A percentile compares a stretch with the other conserved stretches of the same genome.
These are phyloP conservation scores for Campoplex capitator DNA, from an alignment of 2,888 invertebrate species.

Conservation along the genomic window DNA sequence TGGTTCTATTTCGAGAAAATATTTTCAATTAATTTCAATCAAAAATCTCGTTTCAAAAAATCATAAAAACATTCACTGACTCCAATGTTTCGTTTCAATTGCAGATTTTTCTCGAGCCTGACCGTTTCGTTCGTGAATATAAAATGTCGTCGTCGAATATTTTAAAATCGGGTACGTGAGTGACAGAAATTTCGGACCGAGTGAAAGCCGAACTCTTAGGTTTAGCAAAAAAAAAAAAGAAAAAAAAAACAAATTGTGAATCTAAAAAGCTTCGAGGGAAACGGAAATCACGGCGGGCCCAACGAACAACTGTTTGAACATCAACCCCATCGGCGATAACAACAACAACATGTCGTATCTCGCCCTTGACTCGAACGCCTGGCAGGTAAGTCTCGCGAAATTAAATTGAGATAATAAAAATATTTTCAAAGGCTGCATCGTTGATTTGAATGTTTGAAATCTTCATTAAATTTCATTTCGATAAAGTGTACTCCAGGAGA, in stretches of 20 bases:
- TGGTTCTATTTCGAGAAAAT: background rate
- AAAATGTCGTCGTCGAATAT: constrained; percentile 43
- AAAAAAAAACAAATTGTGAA: constrained; percentile 3
- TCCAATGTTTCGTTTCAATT: background rate
- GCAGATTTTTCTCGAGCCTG: constrained; percentile 14
- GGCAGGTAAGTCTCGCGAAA: constrained; percentile 83
- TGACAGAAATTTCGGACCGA: constrained; percentile 24
- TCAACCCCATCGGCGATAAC: constrained; percentile 68
- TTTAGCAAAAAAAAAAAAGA: background rate
- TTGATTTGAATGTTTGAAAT: background rate
- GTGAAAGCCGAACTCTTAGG: background rate
- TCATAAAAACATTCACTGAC: background rate
- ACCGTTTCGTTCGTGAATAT: constrained; percentile 6
- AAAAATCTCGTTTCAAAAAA: background rate
- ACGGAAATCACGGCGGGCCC: constrained; percentile 60
- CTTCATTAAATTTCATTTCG: background rate
- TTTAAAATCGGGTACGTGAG: constrained; percentile 65
- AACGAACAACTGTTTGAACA: constrained; percentile 56
- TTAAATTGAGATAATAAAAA: background rate
- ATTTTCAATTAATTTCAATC: background rate
- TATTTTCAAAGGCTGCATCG: background rate
- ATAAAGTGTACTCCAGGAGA: background rate
- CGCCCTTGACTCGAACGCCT: constrained; percentile 85
- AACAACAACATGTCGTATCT: constrained; percentile 83
- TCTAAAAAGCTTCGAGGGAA: constrained; percentile 40